Evolutionary conservation across 2,797 vertebrate genomes (phyloP).

Genomic region (Bradypodion ventrale): DNA sequence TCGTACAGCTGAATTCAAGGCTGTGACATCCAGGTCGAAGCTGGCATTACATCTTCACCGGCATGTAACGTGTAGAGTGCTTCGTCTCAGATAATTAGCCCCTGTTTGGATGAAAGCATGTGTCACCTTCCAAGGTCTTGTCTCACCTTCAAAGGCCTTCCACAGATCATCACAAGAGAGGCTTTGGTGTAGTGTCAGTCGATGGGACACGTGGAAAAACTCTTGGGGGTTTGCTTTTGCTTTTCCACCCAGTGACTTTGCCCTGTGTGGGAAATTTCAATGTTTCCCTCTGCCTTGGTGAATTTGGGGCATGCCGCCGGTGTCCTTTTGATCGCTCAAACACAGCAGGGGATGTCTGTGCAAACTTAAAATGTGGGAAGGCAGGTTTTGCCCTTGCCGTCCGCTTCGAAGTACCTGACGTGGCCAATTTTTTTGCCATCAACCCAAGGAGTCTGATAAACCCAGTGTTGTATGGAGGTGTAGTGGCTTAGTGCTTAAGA

Average conservation of each 20-base stretch:
- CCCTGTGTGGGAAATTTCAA: not conserved
- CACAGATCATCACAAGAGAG: too few relatives aligned
- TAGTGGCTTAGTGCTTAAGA: too few relatives aligned
- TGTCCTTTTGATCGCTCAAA: too few relatives aligned
- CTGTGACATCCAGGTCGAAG: not conserved
- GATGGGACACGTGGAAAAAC: too few relatives aligned
- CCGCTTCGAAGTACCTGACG: too few relatives aligned
- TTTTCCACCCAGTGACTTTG: not conserved
- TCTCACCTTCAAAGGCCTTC: not conserved
- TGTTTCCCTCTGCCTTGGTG: not conserved
- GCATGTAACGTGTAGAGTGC: not conserved
- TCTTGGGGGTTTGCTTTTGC: too few relatives aligned
- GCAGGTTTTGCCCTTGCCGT: too few relatives aligned
- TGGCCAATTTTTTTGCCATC: too few relatives aligned
- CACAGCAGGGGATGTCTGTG: too few relatives aligned
- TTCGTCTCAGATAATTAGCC: not conserved
- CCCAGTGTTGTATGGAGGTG: too few relatives aligned
- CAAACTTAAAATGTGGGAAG: not conserved
- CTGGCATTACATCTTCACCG: not conserved
- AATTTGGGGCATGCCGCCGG: not conserved
- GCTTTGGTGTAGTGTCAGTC: not conserved
- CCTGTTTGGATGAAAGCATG: not conserved
- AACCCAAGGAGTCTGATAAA: too few relatives aligned
- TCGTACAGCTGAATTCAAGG: not conserved
- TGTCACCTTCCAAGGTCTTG: not conserved